phyloP scores from a whole-genome alignment of 2,888 invertebrate species.

The Ceraclea dissimilis region DNA sequence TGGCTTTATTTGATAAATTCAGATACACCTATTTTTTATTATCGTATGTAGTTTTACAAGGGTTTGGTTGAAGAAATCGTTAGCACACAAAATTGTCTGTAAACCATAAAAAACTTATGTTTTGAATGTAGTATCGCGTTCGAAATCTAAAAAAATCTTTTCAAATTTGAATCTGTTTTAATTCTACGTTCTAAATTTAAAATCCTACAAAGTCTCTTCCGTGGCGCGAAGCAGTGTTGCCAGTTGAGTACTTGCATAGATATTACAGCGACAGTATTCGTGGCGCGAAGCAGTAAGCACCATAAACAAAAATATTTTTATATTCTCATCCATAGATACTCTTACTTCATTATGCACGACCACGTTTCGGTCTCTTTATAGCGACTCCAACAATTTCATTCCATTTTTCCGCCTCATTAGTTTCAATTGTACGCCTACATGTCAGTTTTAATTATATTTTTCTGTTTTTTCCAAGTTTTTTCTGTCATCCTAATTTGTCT shows the following conservation, averaged over 20 bases:
- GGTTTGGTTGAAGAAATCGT: too few species aligned
- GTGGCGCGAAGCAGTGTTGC: neutral
- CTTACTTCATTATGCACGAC: neutral
- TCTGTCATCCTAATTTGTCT: neutral
- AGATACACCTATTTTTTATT: too few species aligned
- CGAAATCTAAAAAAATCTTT: too few species aligned
- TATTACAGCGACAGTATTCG: neutral
- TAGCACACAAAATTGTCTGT: too few species aligned
- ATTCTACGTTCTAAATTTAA: too few species aligned
- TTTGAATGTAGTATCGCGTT: too few species aligned
- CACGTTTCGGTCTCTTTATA: neutral
- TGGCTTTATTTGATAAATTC: too few species aligned
- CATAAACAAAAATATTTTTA: neutral
- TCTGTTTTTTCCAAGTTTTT: neutral
- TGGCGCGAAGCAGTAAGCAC: neutral
- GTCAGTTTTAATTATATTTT: conserved; percentile 9
- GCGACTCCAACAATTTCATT: neutral
- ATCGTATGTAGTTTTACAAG: too few species aligned
- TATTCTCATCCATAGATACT: neutral
- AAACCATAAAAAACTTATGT: too few species aligned
- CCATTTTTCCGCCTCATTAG: conserved; percentile 21
- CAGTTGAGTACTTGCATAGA: too few species aligned
- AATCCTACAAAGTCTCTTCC: too few species aligned
- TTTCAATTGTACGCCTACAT: conserved; percentile 25
- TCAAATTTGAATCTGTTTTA: too few species aligned